These are phyloP conservation scores for Acyrthosiphon pisum DNA, from an alignment of 1,140 invertebrate species.

Conservation along the genomic window DNA sequence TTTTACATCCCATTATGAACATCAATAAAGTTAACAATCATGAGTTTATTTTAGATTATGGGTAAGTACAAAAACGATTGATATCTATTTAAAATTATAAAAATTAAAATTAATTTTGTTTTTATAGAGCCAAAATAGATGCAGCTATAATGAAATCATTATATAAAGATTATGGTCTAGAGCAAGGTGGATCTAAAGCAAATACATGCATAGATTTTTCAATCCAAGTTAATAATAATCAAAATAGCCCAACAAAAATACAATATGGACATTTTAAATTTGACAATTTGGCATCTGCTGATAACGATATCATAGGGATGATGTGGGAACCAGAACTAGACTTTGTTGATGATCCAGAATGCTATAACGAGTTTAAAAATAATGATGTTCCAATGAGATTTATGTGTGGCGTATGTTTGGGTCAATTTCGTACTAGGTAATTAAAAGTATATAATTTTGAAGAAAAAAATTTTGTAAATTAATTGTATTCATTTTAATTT, in stretches of 20 bases:
- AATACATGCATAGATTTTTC: not conserved
- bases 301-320: constrained; percentile 44
- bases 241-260: not conserved
- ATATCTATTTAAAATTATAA: not conserved
- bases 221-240: not conserved
- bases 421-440: constrained; percentile 42
- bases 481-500: not conserved
- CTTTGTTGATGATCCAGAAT: constrained; percentile 40
- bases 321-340: constrained; percentile 49
- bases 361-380: constrained; percentile 9
- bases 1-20: not conserved
- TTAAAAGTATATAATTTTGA: not conserved
- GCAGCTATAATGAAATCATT: constrained; percentile 32
- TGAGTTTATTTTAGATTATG: constrained; percentile 3
- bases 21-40: not conserved
- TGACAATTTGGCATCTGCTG: not conserved
- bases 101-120: not conserved
- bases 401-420: constrained; percentile 39
- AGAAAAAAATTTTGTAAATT: not conserved
- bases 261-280: not conserved
- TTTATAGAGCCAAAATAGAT: constrained; percentile 34
- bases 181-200: not conserved
- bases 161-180: not conserved
- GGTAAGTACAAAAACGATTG: not conserved
- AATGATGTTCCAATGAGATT: constrained; percentile 36